Evolutionary conservation across 2,888 invertebrate species (phyloP).

Genomic region (Schizotus pectinicornis): DNA sequence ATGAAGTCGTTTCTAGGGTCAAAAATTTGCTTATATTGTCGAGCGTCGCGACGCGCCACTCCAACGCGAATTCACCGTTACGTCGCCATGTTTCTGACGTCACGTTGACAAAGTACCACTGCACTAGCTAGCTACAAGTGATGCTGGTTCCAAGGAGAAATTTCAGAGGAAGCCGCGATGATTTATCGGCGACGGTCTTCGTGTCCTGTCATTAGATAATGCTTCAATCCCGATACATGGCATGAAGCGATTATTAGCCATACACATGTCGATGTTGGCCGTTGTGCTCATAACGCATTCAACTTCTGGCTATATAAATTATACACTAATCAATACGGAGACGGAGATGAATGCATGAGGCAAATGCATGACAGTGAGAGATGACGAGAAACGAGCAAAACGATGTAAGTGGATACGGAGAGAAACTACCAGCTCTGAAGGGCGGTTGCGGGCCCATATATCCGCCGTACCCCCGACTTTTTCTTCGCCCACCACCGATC

Average conservation of each 20-base stretch:
- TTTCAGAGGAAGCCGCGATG: slow-evolving; percentile 22
- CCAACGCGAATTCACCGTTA: too few species aligned
- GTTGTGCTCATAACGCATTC: slow-evolving; percentile 16
- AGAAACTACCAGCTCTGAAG: slow-evolving; percentile 41
- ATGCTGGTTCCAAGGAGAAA: slow-evolving; percentile 11
- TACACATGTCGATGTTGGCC: slow-evolving; percentile 12
- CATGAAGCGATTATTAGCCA: slow-evolving; percentile 16
- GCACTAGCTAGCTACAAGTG: slow-evolving; percentile 19
- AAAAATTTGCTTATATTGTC: too few species aligned
- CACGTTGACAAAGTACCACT: slow-evolving; percentile 17
- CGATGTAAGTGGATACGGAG: slow-evolving; percentile 48
- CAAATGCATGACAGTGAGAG: slow-evolving; percentile 46
- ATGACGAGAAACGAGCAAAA: slow-evolving; percentile 49
- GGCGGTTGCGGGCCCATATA: slow-evolving; percentile 38
- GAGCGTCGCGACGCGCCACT: too few species aligned
- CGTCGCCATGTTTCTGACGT: slow-evolving; percentile 15
- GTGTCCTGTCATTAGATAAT: slow-evolving; percentile 32
- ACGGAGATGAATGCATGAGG: slow-evolving; percentile 47
- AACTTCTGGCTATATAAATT: slow-evolving; percentile 44
- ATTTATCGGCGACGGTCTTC: slow-evolving; percentile 33
- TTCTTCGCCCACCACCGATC: slow-evolving; percentile 27
- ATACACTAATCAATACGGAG: slow-evolving; percentile 48
- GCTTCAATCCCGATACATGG: slow-evolving; percentile 18
- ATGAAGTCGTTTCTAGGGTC: slow-evolving; percentile 21
- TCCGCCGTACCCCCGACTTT: slow-evolving; percentile 39